These are phyloP conservation scores for Diorhabda sublineata DNA, from an alignment of 1,140 invertebrate species.

Conservation along the genomic window DNA sequence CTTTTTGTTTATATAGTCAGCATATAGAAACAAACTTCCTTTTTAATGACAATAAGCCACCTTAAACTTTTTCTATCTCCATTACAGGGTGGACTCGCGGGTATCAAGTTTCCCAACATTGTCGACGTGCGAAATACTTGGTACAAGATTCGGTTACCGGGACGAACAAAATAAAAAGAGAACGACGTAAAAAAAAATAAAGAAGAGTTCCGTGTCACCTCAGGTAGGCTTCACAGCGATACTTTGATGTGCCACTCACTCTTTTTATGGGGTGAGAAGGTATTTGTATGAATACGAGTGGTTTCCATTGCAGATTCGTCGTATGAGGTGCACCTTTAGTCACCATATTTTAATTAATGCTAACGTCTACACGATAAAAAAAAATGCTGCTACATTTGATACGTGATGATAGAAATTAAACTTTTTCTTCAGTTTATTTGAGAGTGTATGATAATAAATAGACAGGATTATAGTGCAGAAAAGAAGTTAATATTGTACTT, in stretches of 20 bases:
- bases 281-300: conserved; percentile 2
- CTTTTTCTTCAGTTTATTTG: too few relatives aligned
- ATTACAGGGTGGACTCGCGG: conserved; percentile 1
- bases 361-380: background rate
- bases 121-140: background rate
- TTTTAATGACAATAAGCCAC: background rate
- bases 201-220: background rate
- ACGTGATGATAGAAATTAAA: too few relatives aligned
- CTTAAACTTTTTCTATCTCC: background rate
- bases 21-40: too few relatives aligned
- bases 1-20: too few relatives aligned
- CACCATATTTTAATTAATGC: conserved; percentile 2
- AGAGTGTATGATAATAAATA: too few relatives aligned
- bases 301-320: conserved; percentile 1
- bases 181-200: background rate
- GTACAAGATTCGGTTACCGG: background rate
- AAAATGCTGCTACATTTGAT: too few relatives aligned
- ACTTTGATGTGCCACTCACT: conserved; percentile 1
- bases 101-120: background rate
- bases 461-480: too few relatives aligned
- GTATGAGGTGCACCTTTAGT: background rate
- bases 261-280: conserved; percentile 1
- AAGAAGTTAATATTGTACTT: too few relatives aligned
- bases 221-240: background rate
- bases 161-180: conserved; percentile 1